Conservation (phyloP, 2,797 vertebrate species). For the Allobates femoralis region DNA sequence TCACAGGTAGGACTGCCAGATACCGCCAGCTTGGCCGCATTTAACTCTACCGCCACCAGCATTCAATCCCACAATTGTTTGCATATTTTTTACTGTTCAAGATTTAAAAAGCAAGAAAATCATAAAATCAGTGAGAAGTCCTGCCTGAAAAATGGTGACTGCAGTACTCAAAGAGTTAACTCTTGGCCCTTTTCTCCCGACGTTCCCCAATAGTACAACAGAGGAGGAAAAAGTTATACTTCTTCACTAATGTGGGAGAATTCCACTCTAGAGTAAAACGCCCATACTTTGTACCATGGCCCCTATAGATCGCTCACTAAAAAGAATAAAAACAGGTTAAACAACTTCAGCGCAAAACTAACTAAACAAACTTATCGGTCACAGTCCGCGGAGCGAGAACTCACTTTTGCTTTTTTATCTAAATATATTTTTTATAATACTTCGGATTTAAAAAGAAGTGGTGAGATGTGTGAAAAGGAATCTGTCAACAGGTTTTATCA, state of each 20-base stretch:
- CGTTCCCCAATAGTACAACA: background rate
- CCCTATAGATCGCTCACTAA: background rate
- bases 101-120: background rate
- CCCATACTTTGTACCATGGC: background rate
- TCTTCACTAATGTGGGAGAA: background rate
- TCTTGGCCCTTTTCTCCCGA: background rate
- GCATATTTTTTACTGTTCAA: background rate
- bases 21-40: background rate
- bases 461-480: too few relatives aligned
- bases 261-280: background rate
- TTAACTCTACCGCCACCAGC: constrained; percentile 34
- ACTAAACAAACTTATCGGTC: background rate
- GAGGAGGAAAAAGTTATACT: background rate
- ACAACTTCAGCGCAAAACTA: background rate
- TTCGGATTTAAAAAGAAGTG: too few relatives aligned
- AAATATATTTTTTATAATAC: background rate
- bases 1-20: constrained; percentile 54
- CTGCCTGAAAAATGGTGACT: background rate
- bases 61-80: background rate
- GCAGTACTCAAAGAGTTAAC: background rate
- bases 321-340: background rate
- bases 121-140: background rate
- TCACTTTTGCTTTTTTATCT: background rate
- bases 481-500: too few relatives aligned
- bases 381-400: background rate